These are phyloP conservation scores for Agonopterix heracliana DNA, from an alignment of 2,888 invertebrate genomes.

Conservation along the genomic window DNA sequence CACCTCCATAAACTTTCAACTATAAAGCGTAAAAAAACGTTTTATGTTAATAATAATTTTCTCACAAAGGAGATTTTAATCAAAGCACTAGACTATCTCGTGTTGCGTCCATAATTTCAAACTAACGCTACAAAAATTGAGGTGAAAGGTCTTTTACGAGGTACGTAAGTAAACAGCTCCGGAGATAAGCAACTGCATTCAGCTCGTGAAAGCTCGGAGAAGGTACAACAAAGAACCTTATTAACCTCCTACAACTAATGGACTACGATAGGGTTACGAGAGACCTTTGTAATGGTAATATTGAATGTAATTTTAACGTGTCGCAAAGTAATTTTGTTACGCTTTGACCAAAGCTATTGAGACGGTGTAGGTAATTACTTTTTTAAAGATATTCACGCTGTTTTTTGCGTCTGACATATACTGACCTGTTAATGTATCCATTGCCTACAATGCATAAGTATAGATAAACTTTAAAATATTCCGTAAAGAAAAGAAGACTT, in stretches of 20 bases:
- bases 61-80: slow-evolving; percentile 27
- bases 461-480: too few relatives aligned
- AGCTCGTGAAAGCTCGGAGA: slow-evolving; percentile 60
- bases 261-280: slow-evolving; percentile 58
- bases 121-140: slow-evolving; percentile 60
- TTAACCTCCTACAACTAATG: slow-evolving; percentile 68
- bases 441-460: too few relatives aligned
- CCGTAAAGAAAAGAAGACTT: too few relatives aligned
- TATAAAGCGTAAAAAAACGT: too few relatives aligned
- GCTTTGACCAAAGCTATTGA: neutral
- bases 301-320: slow-evolving; percentile 39
- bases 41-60: neutral
- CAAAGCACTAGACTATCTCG: slow-evolving; percentile 27
- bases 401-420: too few relatives aligned
- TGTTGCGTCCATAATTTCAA: slow-evolving; percentile 51
- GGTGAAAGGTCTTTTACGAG: slow-evolving; percentile 41
- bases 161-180: slow-evolving; percentile 9
- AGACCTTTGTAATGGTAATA: slow-evolving; percentile 53
- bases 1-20: too few relatives aligned
- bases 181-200: slow-evolving; percentile 48
- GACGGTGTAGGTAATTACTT: too few relatives aligned
- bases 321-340: slow-evolving; percentile 5
- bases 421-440: too few relatives aligned
- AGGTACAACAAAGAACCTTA: slow-evolving; percentile 62
- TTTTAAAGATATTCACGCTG: too few relatives aligned